Evolutionary conservation across 1,140 invertebrate species (phyloP).

Genomic region (Diorhabda sublineata): DNA sequence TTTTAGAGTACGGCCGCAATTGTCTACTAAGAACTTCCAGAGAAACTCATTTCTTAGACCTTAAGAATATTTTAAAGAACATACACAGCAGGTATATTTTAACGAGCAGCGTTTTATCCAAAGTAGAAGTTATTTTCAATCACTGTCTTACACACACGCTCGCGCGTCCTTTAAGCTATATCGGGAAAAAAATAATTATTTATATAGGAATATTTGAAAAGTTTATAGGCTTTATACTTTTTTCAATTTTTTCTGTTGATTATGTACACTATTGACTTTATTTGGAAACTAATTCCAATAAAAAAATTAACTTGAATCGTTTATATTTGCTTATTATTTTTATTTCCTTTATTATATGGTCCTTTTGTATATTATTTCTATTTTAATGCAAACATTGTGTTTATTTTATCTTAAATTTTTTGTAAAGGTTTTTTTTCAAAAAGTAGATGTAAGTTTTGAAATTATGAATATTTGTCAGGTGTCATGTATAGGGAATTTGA

Average conservation of each 20-base stretch:
- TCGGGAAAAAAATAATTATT: conserved; percentile 9
- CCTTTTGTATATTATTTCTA: too few relatives aligned
- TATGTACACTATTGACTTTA: background rate
- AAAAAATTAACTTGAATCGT: background rate
- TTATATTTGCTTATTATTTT: conserved; percentile 11
- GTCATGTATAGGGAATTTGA: too few relatives aligned
- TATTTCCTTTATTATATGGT: background rate
- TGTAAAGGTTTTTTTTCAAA: too few relatives aligned
- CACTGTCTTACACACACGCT: background rate
- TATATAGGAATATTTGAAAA: conserved; percentile 3
- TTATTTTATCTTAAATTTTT: too few relatives aligned
- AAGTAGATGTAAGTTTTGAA: too few relatives aligned
- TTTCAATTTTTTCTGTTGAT: background rate
- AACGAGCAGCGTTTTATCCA: conserved; percentile 6
- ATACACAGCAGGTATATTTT: conserved; percentile 23
- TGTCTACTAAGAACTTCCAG: conserved; percentile 23
- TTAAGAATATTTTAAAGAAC: conserved; percentile 21
- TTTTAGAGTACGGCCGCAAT: conserved; percentile 28
- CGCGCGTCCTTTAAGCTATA: background rate
- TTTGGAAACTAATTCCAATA: conserved; percentile 20
- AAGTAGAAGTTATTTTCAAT: background rate
- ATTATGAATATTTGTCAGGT: too few relatives aligned
- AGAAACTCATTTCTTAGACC: conserved; percentile 27
- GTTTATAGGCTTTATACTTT: conserved; percentile 3
- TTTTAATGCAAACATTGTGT: too few relatives aligned